Percentiles rank a stretch among this genome's conserved stretches.
Conservation (phyloP, 2,113 vertebrate genomes). For the Hymenochirus boettgeri region DNA sequence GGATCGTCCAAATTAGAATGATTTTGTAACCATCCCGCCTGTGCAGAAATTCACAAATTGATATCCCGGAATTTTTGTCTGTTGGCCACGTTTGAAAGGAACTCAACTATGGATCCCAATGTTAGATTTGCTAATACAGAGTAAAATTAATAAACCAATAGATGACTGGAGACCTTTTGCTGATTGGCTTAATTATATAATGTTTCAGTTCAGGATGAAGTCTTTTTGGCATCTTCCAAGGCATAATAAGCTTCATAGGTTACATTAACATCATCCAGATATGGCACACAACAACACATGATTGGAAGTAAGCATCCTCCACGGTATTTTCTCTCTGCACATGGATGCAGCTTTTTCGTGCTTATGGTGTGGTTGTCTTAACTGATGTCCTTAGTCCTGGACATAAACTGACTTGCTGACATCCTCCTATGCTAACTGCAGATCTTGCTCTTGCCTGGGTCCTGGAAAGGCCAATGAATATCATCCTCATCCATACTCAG, state of each 20-base stretch:
- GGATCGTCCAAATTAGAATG: too few species aligned
- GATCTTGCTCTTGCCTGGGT: constrained; percentile 85
- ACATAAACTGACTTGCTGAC: constrained; percentile 72
- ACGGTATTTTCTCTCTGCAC: constrained; percentile 74
- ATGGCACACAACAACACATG: constrained; percentile 81
- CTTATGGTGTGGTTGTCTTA: background rate
- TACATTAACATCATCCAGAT: constrained; percentile 75
- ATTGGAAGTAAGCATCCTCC: constrained; percentile 81
- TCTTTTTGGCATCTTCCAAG: constrained; percentile 71
- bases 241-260: constrained; percentile 67
- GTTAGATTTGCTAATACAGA: too few species aligned
- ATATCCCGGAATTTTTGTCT: too few species aligned
- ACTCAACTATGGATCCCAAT: too few species aligned
- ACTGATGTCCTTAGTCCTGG: constrained; percentile 40
- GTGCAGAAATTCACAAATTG: too few species aligned
- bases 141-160: background rate
- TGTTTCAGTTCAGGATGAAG: constrained; percentile 62
- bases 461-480: constrained; percentile 68
- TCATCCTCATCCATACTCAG: constrained; percentile 68
- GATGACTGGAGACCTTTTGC: background rate
- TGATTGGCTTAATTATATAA: constrained; percentile 70
- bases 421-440: constrained; percentile 85
- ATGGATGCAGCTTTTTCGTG: constrained; percentile 49
- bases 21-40: too few species aligned
- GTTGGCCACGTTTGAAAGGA: too few species aligned